Evolutionary conservation across 2,797 vertebrate species (phyloP), one percentile per base, ranked within the genome.

Genomic region (Xyrichtys novacula): DNA sequence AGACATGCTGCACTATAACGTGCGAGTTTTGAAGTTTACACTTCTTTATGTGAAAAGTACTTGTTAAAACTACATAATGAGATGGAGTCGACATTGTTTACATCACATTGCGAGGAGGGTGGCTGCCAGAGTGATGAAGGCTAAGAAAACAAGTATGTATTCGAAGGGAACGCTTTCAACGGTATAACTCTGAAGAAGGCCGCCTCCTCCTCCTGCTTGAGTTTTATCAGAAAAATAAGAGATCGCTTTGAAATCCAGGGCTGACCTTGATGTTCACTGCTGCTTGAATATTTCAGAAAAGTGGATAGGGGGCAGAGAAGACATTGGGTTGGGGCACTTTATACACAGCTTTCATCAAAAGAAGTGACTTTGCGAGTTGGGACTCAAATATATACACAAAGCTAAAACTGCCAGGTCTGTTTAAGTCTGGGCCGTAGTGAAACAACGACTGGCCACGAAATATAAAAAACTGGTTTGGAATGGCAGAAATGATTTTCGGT

Each of bases 261-360:
- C 65, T 40, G 57, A 71, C 81, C 74, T 86, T 89, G 78, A 87
- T 87, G 72, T 75, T 40, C 50, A 34, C 39, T 64, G 48, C 65
- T 22, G 29, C 60, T 78, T 62, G 48, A 73, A 74, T 74, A 68
- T 81, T 72, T 76, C 23, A 28, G 50, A 50, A 54, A 66, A 57
- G 71, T 58, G 65, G 22, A 74, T 63, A 43, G 44, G 64, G 57
- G 43, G 31, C 75, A 76, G 39, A 29, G 71, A 83, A 44, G 66
- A 74, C 70, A 15, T 43, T 36, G 34, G 52, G 53, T 71, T 67
- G 9, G 39, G 73, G 77, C 44, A 25, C 61, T 22, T 31, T 59
- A 57, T 38, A 34, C 71, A 71, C 15, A 31, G 71, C 62, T 85
- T 80, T 72, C 66, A 42, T 87, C 71, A 75, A 78, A 83, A 78